Evolutionary conservation across 92 coral and sea anemone genomes (phyloP).

Genomic region (Porites evermanni): DNA sequence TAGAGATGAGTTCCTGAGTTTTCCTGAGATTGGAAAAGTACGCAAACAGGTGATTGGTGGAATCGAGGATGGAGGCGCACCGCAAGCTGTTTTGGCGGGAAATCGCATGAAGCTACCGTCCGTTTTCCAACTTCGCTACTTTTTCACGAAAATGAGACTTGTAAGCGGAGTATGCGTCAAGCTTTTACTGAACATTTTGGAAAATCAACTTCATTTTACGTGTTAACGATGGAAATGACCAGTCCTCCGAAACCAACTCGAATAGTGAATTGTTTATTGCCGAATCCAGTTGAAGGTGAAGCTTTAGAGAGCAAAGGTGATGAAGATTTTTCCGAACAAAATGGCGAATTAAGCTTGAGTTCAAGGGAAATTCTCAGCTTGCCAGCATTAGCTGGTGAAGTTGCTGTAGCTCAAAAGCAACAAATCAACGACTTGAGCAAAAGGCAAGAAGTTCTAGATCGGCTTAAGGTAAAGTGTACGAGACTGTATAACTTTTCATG

Average conservation of each 20-base stretch:
- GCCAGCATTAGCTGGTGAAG: conserved; percentile 92
- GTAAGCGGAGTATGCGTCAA: background rate
- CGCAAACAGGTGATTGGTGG: too few relatives aligned
- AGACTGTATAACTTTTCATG: too few relatives aligned
- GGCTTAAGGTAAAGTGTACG: conserved; percentile 59
- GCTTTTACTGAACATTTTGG: background rate
- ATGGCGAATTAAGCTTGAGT: background rate
- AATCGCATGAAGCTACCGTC: background rate
- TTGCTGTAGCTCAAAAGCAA: conserved; percentile 83
- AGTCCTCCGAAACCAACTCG: conserved; percentile 82
- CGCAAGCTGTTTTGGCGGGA: conserved; percentile 30
- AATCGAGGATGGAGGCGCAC: background rate
- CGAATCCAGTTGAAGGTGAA: conserved; percentile 1
- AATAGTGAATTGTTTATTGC: conserved; percentile 39
- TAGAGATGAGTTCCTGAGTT: too few relatives aligned
- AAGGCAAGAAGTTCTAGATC: conserved; percentile 59
- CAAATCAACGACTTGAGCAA: conserved; percentile 71
- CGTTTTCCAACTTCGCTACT: background rate
- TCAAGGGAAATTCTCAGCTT: conserved; percentile 16
- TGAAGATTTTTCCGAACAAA: conserved; percentile 3
- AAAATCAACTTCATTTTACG: background rate
- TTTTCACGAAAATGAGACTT: too few relatives aligned
- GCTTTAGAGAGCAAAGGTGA: background rate
- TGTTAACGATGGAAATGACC: conserved; percentile 5
- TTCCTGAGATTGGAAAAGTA: too few relatives aligned